phyloP scores from a whole-genome alignment of 1,140 invertebrate genomes.

The Zaprionus davidi region DNA sequence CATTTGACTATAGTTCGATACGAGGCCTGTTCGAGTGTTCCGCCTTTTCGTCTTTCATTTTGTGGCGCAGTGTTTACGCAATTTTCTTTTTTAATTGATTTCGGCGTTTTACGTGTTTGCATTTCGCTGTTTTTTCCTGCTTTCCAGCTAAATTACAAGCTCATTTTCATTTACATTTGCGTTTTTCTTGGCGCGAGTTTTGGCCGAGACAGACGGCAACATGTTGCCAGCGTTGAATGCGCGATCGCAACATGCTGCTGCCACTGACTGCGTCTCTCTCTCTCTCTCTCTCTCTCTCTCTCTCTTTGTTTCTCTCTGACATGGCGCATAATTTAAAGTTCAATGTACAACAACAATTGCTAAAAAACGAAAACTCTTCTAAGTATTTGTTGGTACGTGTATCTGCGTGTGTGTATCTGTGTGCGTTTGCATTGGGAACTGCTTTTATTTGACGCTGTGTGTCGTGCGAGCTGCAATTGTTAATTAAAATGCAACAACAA shows the following conservation, averaged over 20 bases:
- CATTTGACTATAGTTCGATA: background rate
- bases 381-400: constrained; percentile 14
- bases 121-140: constrained; percentile 31
- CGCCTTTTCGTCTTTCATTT: constrained; percentile 7
- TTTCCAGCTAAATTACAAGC: constrained; percentile 61
- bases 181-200: constrained; percentile 28
- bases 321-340: constrained; percentile 56
- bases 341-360: constrained; percentile 65
- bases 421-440: constrained; percentile 5
- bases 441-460: constrained; percentile 26
- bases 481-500: constrained; percentile 53
- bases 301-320: constrained; percentile 6
- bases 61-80: constrained; percentile 40
- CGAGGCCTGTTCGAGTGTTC: background rate
- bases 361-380: constrained; percentile 36
- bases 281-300: constrained; percentile 16
- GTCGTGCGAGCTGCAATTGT: constrained; percentile 56
- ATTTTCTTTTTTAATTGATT: constrained; percentile 35
- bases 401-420: constrained; percentile 2
- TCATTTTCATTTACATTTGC: constrained; percentile 52
- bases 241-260: background rate
- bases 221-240: background rate
- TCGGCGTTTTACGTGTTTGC: constrained; percentile 14
- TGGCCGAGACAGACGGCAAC: too few species aligned
- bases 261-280: constrained; percentile 22